Evolutionary conservation across 2,113 vertebrate species (phyloP).

Genomic region (Otocyon megalotis): DNA sequence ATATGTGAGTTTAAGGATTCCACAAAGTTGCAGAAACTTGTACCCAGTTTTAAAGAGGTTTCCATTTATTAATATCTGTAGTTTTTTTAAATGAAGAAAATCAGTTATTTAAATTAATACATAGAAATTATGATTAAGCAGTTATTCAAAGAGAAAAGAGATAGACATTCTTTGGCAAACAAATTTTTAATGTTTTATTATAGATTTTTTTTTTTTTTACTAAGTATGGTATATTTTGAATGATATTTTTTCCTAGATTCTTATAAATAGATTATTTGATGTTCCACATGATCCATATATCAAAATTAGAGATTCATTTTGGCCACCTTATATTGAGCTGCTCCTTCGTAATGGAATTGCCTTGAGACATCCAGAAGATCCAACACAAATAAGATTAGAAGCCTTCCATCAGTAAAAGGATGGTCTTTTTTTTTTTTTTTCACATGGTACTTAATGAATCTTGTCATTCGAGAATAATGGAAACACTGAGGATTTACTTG

Average conservation of each 20-base stretch:
- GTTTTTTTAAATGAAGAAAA: slow-evolving; percentile 30
- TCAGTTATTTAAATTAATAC: slow-evolving; percentile 46
- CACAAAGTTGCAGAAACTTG: not conserved
- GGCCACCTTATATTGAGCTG: slow-evolving; percentile 96
- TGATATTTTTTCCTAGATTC: slow-evolving; percentile 87
- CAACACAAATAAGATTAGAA: slow-evolving; percentile 91
- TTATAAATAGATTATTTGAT: slow-evolving; percentile 89
- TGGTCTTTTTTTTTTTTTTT: slow-evolving; percentile 24
- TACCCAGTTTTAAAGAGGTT: slow-evolving; percentile 15
- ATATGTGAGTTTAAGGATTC: not conserved
- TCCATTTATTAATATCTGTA: not conserved
- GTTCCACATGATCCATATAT: slow-evolving; percentile 96
- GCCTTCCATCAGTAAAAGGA: slow-evolving; percentile 85
- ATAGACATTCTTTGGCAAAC: not conserved
- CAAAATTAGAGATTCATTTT: slow-evolving; percentile 88
- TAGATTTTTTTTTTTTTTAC: not conserved
- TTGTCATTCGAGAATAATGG: slow-evolving; percentile 43
- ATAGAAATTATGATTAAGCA: slow-evolving; percentile 42
- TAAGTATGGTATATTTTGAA: slow-evolving; percentile 62
- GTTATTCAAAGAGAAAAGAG: slow-evolving; percentile 35
- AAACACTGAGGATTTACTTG: slow-evolving; percentile 58
- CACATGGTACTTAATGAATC: slow-evolving; percentile 13
- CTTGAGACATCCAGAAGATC: slow-evolving; percentile 93
- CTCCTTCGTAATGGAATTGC: slow-evolving; percentile 92
- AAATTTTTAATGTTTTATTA: slow-evolving; percentile 51